These are phyloP conservation scores for Apostichopus japonicus DNA, from an alignment of 35 echinoderm and acorn worm species.

Conservation along the genomic window DNA sequence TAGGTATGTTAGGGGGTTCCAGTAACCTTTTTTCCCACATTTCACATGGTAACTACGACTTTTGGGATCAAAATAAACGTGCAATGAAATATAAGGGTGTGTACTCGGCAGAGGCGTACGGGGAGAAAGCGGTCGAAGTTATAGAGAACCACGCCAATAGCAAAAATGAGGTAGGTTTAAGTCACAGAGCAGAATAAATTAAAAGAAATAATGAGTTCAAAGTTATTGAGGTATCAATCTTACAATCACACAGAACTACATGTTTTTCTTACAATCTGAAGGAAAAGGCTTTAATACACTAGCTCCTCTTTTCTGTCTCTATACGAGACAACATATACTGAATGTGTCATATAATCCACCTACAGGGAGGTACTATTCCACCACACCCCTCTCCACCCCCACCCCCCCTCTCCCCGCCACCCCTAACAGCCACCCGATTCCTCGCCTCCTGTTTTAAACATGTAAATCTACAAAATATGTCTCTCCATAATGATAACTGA, in stretches of 20 bases:
- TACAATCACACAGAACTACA: neutral
- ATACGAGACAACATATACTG: neutral
- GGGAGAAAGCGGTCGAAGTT: neutral
- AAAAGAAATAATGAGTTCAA: no score
- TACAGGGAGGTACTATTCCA: neutral
- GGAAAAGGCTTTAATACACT: neutral
- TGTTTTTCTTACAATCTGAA: neutral
- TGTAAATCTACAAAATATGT: no score
- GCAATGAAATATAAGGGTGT: neutral
- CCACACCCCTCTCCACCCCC: neutral
- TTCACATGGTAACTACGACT: neutral
- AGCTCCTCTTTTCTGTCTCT: neutral
- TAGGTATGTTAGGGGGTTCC: constrained; percentile 26
- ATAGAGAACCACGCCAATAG: neutral
- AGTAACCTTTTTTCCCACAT: constrained; percentile 25
- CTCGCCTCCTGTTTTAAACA: no score
- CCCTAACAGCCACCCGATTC: no score
- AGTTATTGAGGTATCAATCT: no score
- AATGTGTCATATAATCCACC: neutral
- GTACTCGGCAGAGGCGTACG: constrained; percentile 35
- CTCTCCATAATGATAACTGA: no score
- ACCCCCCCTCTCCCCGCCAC: neutral
- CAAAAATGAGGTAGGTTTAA: neutral
- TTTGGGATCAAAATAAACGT: constrained; percentile 11
- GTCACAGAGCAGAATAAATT: no score